Conservation (phyloP, 1,140 invertebrate species). For the Bicyclus anynana region DNA sequence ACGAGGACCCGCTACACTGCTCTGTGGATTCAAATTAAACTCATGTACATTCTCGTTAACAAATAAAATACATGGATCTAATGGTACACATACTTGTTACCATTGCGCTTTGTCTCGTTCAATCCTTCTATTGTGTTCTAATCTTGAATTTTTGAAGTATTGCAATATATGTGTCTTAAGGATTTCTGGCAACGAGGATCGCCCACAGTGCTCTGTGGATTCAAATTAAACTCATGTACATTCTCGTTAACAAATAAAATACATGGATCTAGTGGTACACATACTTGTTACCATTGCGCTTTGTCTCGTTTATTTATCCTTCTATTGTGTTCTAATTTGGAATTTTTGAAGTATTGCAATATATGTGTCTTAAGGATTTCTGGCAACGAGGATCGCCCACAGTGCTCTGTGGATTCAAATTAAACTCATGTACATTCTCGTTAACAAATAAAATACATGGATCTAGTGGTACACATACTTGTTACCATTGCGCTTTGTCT, state of each 20-base stretch:
- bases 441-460: not conserved
- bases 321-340: too few species aligned
- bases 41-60: not conserved
- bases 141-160: too few species aligned
- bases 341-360: too few species aligned
- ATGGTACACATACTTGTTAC: not conserved
- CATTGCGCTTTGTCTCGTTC: too few species aligned
- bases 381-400: not conserved
- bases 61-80: not conserved
- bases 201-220: not conserved
- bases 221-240: not conserved
- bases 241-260: not conserved
- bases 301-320: too few species aligned
- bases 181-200: not conserved
- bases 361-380: too few species aligned
- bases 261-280: not conserved
- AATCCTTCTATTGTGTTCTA: too few species aligned
- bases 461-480: not conserved
- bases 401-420: not conserved
- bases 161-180: too few species aligned
- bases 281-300: not conserved
- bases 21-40: not conserved
- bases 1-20: not conserved
- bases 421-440: not conserved
- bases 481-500: not conserved